These are phyloP conservation scores for Aleadryas rufinucha DNA, from an alignment of 2,113 vertebrate genomes.

Conservation along the genomic window DNA sequence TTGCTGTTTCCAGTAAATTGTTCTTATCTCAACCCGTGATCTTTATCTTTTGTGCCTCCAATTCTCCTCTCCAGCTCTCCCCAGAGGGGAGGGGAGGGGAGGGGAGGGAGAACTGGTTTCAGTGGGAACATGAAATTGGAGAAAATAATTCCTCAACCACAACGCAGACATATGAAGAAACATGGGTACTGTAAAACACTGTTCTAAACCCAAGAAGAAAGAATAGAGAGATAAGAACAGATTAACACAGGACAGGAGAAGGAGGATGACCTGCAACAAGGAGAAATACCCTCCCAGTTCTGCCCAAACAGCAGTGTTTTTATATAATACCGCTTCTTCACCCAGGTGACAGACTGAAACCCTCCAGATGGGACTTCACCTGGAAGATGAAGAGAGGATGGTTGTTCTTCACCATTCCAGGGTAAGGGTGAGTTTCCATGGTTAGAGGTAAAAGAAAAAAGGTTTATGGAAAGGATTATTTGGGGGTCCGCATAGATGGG, in stretches of 20 bases:
- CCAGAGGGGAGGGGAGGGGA: neutral
- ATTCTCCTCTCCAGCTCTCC: neutral
- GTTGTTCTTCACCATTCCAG: neutral
- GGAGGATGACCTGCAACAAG: neutral
- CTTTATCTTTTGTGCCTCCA: neutral
- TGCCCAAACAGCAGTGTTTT: accelerated
- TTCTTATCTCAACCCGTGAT: neutral
- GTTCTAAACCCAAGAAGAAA: neutral
- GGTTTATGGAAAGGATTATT: neutral
- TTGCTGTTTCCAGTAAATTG: neutral
- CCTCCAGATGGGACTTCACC: neutral
- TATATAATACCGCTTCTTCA: neutral
- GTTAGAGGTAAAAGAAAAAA: neutral
- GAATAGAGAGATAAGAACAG: neutral
- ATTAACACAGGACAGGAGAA: neutral
- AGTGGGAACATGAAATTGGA: neutral
- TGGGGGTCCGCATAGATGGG: neutral
- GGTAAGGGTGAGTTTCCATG: neutral
- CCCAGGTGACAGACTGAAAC: neutral
- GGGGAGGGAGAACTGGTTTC: neutral
- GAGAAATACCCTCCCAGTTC: neutral
- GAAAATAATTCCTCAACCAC: neutral
- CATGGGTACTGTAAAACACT: neutral
- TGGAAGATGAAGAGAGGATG: neutral
- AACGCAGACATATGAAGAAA: neutral